Base-by-base conservation (phyloP, 2,113 vertebrate species). In the Larimichthys crocea region DNA sequence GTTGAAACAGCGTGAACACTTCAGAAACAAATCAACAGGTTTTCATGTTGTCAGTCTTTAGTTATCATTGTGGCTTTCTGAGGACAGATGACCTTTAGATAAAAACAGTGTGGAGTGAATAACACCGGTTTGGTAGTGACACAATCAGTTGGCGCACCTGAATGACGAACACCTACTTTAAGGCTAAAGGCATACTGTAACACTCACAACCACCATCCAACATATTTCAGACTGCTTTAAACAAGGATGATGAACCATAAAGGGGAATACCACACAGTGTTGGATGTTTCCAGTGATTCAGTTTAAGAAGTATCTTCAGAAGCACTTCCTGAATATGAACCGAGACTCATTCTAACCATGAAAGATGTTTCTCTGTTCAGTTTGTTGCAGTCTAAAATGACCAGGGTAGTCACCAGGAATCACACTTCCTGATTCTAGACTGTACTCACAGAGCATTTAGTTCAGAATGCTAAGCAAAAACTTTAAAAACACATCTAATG, bases 161-260 rank as follows among this genome's bases (percentile, higher is more conserved):
- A 74, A 91, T 65, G 65, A 70, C 73, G 19, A 40, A 68, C 77
- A 40, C 9, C 48, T 44, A 76, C 15, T 56, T 90, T 85, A 89
- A 90, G 88, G 84, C 83, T 79, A 73, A 87, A 78, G 70, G 75
- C 53, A 57, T 66, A 83, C 61, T 81, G 57, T 53, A 80, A 86
- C 52, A 76, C 53, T 52, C 56, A 81, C 17, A 35, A 46, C 60
- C 76, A 48, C 75, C 55, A 83, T 66, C 79, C 48, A 69, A 59
- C 44, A 57, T 26, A 65, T 62, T 66, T 24, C 24, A 22, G 48
- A 49, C 35, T 16, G 19, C 22, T 24, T n/a, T 26, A 57, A 69
- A 87, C 24, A 22, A 49, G 7, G 12, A 40, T 26, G 26, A 3
- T 26, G 35, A 70, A 62, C 3, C 50, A 68, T 14, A 46, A 22